Percentiles rank a stretch among this genome's conserved stretches.
phyloP scores from a whole-genome alignment of 2,113 vertebrate species.

The Chionodraco myersi region DNA sequence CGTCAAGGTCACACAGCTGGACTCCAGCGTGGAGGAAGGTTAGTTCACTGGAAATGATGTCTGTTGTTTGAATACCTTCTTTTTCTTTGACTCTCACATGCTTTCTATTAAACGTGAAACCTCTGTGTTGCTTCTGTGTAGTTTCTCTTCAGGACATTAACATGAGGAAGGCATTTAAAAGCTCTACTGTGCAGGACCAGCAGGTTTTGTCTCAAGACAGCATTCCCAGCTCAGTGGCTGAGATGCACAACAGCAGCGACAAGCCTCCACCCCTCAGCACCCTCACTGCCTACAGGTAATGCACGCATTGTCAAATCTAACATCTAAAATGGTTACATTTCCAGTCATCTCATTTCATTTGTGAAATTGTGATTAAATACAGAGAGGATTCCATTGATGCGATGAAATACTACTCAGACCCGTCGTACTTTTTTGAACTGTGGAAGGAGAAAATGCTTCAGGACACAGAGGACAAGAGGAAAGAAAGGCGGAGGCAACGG shows the following conservation, averaged over 20 bases:
- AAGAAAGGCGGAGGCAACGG: slow-evolving; percentile 84
- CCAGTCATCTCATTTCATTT: background rate
- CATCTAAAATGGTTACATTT: background rate
- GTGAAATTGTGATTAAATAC: slow-evolving; percentile 35
- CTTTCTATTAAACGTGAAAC: background rate
- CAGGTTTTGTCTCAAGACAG: slow-evolving; percentile 94
- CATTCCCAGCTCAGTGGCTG: slow-evolving; percentile 87
- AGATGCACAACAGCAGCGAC: slow-evolving; percentile 91
- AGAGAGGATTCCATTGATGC: slow-evolving; percentile 95
- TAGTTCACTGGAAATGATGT: slow-evolving; percentile 56
- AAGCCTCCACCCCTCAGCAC: slow-evolving; percentile 90
- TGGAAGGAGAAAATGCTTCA: slow-evolving; percentile 99
- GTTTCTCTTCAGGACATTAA: slow-evolving; percentile 97
- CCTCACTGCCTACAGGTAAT: slow-evolving; percentile 91
- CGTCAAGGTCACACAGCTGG: slow-evolving; percentile 90
- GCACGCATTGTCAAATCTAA: background rate
- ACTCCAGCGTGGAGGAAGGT: slow-evolving; percentile 93
- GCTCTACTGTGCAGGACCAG: slow-evolving; percentile 92
- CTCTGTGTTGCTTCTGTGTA: slow-evolving; percentile 65
- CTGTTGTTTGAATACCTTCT: background rate
- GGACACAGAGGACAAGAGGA: slow-evolving; percentile 96
- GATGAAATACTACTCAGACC: slow-evolving; percentile 95
- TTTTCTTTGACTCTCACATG: background rate
- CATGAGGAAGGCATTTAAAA: slow-evolving; percentile 95
- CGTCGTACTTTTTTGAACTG: slow-evolving; percentile 97